These are phyloP conservation scores for Stramonita haemastoma DNA, from an alignment of 2,888 invertebrate genomes.

Conservation along the genomic window DNA sequence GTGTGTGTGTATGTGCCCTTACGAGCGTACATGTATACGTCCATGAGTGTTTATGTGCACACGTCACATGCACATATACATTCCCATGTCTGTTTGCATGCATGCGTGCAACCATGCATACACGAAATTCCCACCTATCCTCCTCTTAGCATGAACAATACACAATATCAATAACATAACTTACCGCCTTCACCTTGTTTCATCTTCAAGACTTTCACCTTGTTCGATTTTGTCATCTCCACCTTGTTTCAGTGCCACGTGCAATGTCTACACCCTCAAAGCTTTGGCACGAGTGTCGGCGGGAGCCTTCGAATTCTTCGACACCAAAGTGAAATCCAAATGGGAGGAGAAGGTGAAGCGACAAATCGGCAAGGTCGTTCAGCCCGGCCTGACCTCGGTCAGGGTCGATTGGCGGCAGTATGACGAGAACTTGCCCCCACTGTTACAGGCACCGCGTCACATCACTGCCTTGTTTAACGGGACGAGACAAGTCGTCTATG, in stretches of 20 bases:
- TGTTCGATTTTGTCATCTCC: neutral
- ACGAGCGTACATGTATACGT: too few species aligned
- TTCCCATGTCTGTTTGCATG: too few species aligned
- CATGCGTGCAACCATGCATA: too few species aligned
- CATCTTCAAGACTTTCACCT: too few species aligned
- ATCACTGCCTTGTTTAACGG: constrained; percentile 76
- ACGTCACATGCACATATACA: too few species aligned
- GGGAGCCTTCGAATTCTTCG: constrained; percentile 73
- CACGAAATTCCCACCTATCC: too few species aligned
- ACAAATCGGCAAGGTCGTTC: constrained; percentile 68
- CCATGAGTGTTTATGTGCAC: too few species aligned
- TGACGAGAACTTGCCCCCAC: constrained; percentile 60
- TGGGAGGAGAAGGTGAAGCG: constrained; percentile 72
- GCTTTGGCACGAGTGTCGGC: constrained; percentile 69
- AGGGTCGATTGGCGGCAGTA: constrained; percentile 74
- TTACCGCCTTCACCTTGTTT: neutral
- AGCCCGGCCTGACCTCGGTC: constrained; percentile 74
- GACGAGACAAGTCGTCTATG: constrained; percentile 74
- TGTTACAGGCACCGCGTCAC: constrained; percentile 72
- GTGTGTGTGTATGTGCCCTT: too few species aligned
- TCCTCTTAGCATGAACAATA: too few species aligned
- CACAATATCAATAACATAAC: neutral
- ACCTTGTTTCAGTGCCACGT: constrained; percentile 58
- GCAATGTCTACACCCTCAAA: constrained; percentile 69
- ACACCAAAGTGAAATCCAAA: constrained; percentile 72